Evolutionary conservation across 2,113 vertebrate species (phyloP).

Genomic region (Aplodontia rufa): DNA sequence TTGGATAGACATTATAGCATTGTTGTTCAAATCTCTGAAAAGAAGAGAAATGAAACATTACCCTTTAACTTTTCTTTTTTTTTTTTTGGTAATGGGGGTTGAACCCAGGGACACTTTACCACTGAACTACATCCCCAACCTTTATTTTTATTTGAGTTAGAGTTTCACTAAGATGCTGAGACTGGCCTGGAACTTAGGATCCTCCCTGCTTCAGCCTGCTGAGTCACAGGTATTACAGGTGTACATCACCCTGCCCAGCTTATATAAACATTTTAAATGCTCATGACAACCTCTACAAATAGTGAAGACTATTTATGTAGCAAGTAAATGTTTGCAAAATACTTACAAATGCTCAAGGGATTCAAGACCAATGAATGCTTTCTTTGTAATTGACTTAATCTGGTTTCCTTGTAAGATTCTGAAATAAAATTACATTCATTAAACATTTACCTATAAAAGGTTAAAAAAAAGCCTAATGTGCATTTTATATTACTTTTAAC

Average conservation of each 20-base stretch:
- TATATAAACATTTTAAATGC: slow-evolving; percentile 40
- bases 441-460: slow-evolving; percentile 60
- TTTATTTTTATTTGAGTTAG: too few species aligned
- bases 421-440: slow-evolving; percentile 78
- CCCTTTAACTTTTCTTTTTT: neutral
- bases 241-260: neutral
- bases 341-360: slow-evolving; percentile 89
- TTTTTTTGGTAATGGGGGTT: too few species aligned
- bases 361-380: slow-evolving; percentile 87
- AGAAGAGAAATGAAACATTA: slow-evolving; percentile 75
- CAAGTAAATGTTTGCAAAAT: slow-evolving; percentile 62
- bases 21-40: slow-evolving; percentile 89
- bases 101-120: too few species aligned
- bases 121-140: too few species aligned
- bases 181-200: too few species aligned
- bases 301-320: slow-evolving; percentile 60
- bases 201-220: too few species aligned
- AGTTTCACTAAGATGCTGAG: too few species aligned
- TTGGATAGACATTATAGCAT: slow-evolving; percentile 89
- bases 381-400: slow-evolving; percentile 89
- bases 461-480: slow-evolving; percentile 41
- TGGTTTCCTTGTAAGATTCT: slow-evolving; percentile 91
- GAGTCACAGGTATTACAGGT: too few species aligned
- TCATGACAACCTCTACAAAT: slow-evolving; percentile 34
- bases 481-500: neutral